Evolutionary conservation across 2,888 invertebrate genomes (phyloP), one percentile per base, ranked within the genome.

Genomic region (Laspeyria flexula): DNA sequence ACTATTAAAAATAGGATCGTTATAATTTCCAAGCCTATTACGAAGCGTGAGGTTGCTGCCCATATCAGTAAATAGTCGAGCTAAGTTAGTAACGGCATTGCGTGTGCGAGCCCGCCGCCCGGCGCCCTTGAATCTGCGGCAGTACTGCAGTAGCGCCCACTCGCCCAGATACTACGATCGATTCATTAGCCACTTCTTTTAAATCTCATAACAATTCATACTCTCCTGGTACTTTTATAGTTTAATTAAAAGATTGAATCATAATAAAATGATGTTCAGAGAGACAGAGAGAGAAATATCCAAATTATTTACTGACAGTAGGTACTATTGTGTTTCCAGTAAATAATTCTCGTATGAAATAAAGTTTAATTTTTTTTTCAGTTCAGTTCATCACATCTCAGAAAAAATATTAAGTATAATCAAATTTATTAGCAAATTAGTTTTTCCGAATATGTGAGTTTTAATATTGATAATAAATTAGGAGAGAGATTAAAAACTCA

Each of bases 121-220:
- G 69, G 42, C 71, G 83, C 73, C 85, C 85, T 85, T 83, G 86
- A 81, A 76, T 74, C 78, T 77, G 78, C 71, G 73, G 61, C 73
- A 75, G 59, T 73, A 81, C 79, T 83, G 84, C 85, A 83, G 80
- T 81, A 66, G 65, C 62, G 52, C 25, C 50, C 37, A 21, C 42
- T 33, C 38, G 16, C 37, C 5, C n/a, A n/a, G n/a, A n/a, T n/a
- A n/a, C n/a, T 42, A 59, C 70, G 62, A 66, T 69, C 74, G 65
- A 64, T 73, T 58, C 54, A 60, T 59, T 52, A 60, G n/a, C n/a
- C n/a, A n/a, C n/a, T 29, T 18, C 7, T 46, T 39, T 44, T 49
- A 48, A 44, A 59, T 51, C 44, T 51, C 40, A 16, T 35, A 44
- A 40, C 39, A 37, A 38, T 35, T 35, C 23, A 29, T 47, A 25